Conservation (phyloP, 2,888 invertebrate genomes). For the Bombylius major region DNA sequence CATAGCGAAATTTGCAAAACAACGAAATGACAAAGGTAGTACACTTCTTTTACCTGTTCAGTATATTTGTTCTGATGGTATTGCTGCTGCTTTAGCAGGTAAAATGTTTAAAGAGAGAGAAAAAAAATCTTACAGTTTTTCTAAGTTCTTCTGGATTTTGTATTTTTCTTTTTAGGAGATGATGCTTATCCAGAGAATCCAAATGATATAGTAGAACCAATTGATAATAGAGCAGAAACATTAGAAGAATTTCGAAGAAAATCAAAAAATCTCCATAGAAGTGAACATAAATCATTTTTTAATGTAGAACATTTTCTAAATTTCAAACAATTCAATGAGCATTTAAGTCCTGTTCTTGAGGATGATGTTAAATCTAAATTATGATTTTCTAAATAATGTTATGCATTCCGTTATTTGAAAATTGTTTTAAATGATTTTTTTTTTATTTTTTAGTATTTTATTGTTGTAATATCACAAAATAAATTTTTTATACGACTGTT, state of each 20-base stretch:
- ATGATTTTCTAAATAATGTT: neutral
- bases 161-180: conserved; percentile 37
- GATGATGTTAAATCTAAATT: neutral
- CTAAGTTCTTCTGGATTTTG: neutral
- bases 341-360: conserved; percentile 6
- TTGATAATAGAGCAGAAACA: conserved; percentile 20
- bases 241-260: conserved; percentile 28
- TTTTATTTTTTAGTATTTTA: no score
- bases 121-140: no score
- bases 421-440: no score
- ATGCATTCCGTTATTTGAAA: no score
- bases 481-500: no score
- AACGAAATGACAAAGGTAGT: conserved; percentile 42
- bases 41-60: conserved; percentile 43
- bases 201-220: conserved; percentile 20
- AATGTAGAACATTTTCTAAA: conserved; percentile 6
- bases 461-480: no score
- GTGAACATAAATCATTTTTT: conserved; percentile 10
- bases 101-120: neutral
- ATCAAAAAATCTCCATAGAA: conserved; percentile 27
- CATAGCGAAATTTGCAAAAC: conserved; percentile 45
- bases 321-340: conserved; percentile 9
- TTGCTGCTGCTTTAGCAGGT: conserved; percentile 48
- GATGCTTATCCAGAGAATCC: conserved; percentile 37
- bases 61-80: conserved; percentile 46